phyloP scores from a whole-genome alignment of 2,113 vertebrate species.

The Eira barbara region DNA sequence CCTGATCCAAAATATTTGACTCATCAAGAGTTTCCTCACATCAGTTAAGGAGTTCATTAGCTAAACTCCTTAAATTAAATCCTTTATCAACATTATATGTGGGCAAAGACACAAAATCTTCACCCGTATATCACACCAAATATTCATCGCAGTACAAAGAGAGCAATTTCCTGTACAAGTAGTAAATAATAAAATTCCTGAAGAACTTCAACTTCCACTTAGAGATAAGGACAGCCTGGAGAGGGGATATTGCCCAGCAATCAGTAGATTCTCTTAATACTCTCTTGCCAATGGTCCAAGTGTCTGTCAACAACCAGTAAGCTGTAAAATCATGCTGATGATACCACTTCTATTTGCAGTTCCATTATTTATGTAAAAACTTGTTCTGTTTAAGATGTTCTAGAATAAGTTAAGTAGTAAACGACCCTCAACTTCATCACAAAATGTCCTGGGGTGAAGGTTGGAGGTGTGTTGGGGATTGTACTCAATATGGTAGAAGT shows the following conservation, averaged over 20 bases:
- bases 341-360: background rate
- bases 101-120: background rate
- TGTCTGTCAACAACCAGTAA: background rate
- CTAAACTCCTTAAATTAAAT: conserved; percentile 57
- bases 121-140: background rate
- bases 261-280: background rate
- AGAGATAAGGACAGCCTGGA: background rate
- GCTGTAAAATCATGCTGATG: background rate
- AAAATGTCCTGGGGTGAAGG: too few species aligned
- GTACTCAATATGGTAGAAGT: background rate
- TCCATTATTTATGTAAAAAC: background rate
- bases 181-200: background rate
- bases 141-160: background rate
- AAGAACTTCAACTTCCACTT: background rate
- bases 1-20: background rate
- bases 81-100: conserved; percentile 2
- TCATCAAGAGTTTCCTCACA: conserved; percentile 41
- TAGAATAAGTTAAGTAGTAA: background rate
- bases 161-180: background rate
- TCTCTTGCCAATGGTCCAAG: too few species aligned
- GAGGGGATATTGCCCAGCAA: too few species aligned
- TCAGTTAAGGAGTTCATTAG: conserved; percentile 57
- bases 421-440: background rate
- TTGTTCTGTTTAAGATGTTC: background rate
- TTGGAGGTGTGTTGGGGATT: accelerated